phyloP scores from a whole-genome alignment of 2,888 invertebrate genomes.

The Andrena marginata region DNA sequence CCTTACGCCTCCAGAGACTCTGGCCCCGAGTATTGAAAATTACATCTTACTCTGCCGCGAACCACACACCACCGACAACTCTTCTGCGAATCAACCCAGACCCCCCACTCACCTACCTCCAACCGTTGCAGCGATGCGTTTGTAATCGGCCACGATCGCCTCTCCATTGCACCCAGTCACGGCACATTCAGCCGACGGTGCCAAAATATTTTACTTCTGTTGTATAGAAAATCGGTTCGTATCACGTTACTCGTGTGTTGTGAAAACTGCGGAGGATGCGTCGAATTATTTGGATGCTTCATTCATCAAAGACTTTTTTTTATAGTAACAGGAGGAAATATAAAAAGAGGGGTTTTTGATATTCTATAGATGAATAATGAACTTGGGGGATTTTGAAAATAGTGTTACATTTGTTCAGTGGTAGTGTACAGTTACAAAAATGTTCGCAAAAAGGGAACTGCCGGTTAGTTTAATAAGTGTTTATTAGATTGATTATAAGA shows the following conservation, averaged over 20 bases:
- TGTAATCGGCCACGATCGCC: constrained; percentile 69
- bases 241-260: neutral
- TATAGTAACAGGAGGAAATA: too few species aligned
- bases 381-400: too few species aligned
- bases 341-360: too few species aligned
- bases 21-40: constrained; percentile 82
- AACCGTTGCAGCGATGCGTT: constrained; percentile 69
- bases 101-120: constrained; percentile 30
- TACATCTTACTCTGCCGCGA: constrained; percentile 82
- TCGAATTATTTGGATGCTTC: too few species aligned
- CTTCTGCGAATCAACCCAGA: constrained; percentile 64
- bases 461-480: too few species aligned
- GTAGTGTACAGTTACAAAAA: too few species aligned
- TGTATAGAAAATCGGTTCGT: neutral
- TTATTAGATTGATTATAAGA: too few species aligned
- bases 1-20: constrained; percentile 77
- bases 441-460: too few species aligned
- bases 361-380: too few species aligned
- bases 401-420: too few species aligned
- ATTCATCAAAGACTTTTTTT: too few species aligned
- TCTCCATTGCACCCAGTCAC: constrained; percentile 43
- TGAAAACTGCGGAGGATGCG: too few species aligned
- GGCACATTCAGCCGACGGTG: neutral
- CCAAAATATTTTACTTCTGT: neutral
- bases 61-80: constrained; percentile 68